Evolutionary conservation across 2,113 vertebrate genomes (phyloP).

Genomic region (Malurus elegans): DNA sequence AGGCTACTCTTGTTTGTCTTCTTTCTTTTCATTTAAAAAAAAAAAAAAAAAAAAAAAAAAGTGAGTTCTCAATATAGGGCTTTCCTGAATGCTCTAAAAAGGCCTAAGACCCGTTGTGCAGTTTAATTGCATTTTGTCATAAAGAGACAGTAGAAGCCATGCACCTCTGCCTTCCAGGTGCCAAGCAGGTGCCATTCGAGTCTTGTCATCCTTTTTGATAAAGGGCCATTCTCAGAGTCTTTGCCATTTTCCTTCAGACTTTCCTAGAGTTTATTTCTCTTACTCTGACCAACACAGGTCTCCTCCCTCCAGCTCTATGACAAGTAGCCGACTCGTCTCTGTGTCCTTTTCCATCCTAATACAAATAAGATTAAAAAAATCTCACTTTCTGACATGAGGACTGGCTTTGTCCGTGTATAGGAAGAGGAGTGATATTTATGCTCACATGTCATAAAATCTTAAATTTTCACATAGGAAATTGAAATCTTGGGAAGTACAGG

Average conservation of each 20-base stretch:
- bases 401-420: neutral
- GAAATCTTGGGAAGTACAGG: neutral
- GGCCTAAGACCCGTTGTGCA: neutral
- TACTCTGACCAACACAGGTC: neutral
- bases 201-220: neutral
- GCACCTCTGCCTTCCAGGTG: neutral
- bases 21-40: neutral
- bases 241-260: neutral
- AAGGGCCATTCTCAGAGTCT: neutral
- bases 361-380: neutral
- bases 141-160: neutral
- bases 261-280: neutral
- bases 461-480: neutral
- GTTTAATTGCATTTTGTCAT: neutral
- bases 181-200: no score
- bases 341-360: neutral
- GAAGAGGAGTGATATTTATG: neutral
- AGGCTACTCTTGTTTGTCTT: neutral
- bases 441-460: neutral
- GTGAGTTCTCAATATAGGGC: accelerated
- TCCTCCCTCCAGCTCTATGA: neutral
- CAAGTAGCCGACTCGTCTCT: neutral
- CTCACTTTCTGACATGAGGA: neutral
- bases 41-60: neutral
- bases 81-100: neutral